A percentile compares a stretch with the other conserved stretches of the same genome.
phyloP scores from a whole-genome alignment of 2,888 invertebrate genomes.

The Catocala nupta region DNA sequence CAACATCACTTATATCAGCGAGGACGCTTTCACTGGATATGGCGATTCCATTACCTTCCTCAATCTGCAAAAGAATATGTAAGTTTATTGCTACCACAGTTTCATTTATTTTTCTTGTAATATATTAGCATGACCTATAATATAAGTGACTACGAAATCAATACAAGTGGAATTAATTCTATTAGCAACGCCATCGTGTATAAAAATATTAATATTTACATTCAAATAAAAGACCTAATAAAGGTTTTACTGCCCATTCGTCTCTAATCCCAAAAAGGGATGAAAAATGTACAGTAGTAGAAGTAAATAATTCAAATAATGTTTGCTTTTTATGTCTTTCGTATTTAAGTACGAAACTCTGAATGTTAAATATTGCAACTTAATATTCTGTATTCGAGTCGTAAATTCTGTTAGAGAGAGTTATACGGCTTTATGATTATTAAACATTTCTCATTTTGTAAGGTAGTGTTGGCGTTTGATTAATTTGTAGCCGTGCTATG shows the following conservation, averaged over 20 bases:
- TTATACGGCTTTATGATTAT: slow-evolving; percentile 46
- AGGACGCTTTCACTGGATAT: slow-evolving; percentile 95
- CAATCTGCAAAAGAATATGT: slow-evolving; percentile 97
- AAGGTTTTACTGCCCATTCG: slow-evolving; percentile 26
- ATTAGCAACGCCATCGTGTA: slow-evolving; percentile 1
- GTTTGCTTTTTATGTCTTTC: slow-evolving; percentile 23
- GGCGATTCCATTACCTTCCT: slow-evolving; percentile 97
- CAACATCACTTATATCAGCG: slow-evolving; percentile 93
- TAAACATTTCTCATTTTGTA: slow-evolving; percentile 43
- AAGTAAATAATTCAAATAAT: slow-evolving; percentile 23
- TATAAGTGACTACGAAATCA: no score
- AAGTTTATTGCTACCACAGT: slow-evolving; percentile 69
- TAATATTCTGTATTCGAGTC: slow-evolving; percentile 22
- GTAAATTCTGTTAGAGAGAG: slow-evolving; percentile 37
- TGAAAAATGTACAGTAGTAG: slow-evolving; percentile 23
- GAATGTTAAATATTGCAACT: slow-evolving; percentile 8
- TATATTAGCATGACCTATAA: no score
- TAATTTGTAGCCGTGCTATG: slow-evolving; percentile 42
- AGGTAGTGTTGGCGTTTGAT: slow-evolving; percentile 41
- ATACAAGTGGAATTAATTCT: not conserved
- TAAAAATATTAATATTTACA: slow-evolving; percentile 11
- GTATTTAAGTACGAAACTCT: slow-evolving; percentile 25
- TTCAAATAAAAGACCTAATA: slow-evolving; percentile 8
- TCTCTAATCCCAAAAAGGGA: slow-evolving; percentile 31
- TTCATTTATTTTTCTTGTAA: not conserved